Conservation (phyloP, 2,113 vertebrate species). For the Seriola dumerili region DNA sequence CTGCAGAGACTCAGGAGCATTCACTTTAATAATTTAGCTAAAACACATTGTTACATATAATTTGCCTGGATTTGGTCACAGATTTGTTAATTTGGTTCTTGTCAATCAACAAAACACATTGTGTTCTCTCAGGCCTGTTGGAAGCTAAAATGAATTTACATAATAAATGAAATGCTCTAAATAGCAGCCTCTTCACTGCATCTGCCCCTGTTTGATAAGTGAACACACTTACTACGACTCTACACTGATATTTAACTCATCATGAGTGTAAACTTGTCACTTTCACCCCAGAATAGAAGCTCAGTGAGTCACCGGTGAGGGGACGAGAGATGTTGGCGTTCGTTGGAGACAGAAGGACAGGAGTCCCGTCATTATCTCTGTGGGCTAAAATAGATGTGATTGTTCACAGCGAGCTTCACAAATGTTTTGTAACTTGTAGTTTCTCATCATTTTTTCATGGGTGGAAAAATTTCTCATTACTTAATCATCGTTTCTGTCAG, state of each 20-base stretch:
- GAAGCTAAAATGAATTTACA: neutral
- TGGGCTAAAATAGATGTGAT: slow-evolving; percentile 42
- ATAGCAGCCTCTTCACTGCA: slow-evolving; percentile 8
- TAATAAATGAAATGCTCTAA: neutral
- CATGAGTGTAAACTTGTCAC: slow-evolving; percentile 25
- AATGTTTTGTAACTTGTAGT: slow-evolving; percentile 41
- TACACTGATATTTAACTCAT: neutral
- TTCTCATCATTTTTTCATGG: slow-evolving; percentile 12
- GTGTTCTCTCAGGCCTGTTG: neutral
- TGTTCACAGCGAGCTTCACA: slow-evolving; percentile 21
- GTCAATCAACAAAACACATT: neutral
- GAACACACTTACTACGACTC: slow-evolving; percentile 6
- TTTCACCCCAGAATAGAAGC: slow-evolving; percentile 37
- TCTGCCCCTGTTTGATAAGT: slow-evolving; percentile 2
- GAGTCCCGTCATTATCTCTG: slow-evolving; percentile 41
- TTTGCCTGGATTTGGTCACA: too few species aligned
- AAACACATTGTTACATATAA: neutral
- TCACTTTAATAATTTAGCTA: neutral
- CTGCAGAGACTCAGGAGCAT: neutral
- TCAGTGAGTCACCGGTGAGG: slow-evolving; percentile 37
- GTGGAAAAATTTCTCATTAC: neutral
- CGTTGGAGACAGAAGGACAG: slow-evolving; percentile 25
- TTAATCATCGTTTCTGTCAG: slow-evolving; percentile 44
- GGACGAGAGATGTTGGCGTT: slow-evolving; percentile 13
- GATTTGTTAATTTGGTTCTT: neutral